Conservation (phyloP, 2,797 vertebrate species). For the Adrianichthys oophorus region DNA sequence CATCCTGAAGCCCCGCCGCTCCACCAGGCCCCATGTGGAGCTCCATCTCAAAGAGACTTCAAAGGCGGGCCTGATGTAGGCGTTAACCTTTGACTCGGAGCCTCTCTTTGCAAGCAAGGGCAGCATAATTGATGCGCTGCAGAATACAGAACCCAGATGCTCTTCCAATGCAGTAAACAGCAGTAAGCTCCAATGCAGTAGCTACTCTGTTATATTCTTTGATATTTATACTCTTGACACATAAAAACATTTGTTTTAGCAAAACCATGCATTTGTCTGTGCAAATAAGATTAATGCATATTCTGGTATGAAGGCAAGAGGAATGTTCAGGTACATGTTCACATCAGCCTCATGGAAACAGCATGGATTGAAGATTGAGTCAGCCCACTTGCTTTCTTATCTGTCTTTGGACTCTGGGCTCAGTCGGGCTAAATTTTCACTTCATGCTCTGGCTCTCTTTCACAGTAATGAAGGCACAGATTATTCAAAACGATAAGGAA, state of each 20-base stretch:
- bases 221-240: too few relatives aligned
- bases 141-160: constrained; percentile 28
- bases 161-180: constrained; percentile 4
- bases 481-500: constrained; percentile 45
- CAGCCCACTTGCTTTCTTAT: constrained; percentile 23
- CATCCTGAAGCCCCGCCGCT: constrained; percentile 59
- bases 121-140: constrained; percentile 53
- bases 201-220: too few relatives aligned
- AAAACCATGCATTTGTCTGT: too few relatives aligned
- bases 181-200: background rate
- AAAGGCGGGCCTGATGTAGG: constrained; percentile 69
- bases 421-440: constrained; percentile 62
- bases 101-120: constrained; percentile 45
- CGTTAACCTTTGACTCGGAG: constrained; percentile 77
- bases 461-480: constrained; percentile 31
- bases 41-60: constrained; percentile 70
- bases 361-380: constrained; percentile 50
- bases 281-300: too few relatives aligned
- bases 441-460: constrained; percentile 40
- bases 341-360: constrained; percentile 24
- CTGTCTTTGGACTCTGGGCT: constrained; percentile 53
- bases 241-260: too few relatives aligned
- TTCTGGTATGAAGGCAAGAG: background rate
- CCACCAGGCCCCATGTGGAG: constrained; percentile 48
- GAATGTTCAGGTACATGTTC: constrained; percentile 40